Evolutionary conservation across 2,888 invertebrate genomes (phyloP).

Genomic region (Coelopa pilipes): DNA sequence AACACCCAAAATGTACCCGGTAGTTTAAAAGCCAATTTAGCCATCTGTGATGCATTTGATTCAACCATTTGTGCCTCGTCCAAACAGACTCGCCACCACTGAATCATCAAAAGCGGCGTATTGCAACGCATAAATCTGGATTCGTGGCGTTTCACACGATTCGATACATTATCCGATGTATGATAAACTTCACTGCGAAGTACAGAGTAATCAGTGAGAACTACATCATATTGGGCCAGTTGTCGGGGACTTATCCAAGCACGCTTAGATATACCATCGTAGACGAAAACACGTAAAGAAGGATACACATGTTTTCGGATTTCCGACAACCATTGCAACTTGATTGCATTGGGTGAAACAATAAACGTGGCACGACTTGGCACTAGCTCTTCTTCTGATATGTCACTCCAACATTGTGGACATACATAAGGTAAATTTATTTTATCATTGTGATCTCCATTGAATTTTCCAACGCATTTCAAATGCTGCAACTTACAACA

Average conservation of each 20-base stretch:
- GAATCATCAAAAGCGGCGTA: conserved; percentile 75
- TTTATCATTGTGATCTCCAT: conserved; percentile 46
- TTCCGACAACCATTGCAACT: conserved; percentile 79
- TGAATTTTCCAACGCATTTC: conserved; percentile 69
- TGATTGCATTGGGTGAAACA: conserved; percentile 75
- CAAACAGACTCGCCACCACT: conserved; percentile 82
- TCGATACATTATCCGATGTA: conserved; percentile 68
- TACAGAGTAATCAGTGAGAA: conserved; percentile 78
- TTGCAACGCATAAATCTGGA: conserved; percentile 74
- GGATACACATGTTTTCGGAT: conserved; percentile 71
- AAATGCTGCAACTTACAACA: conserved; percentile 75
- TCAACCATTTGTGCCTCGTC: conserved; percentile 88
- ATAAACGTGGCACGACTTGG: conserved; percentile 76
- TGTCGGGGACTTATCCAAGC: conserved; percentile 70
- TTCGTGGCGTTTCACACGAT: conserved; percentile 68
- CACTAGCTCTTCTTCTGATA: conserved; percentile 42
- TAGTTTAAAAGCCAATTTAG: conserved; percentile 65
- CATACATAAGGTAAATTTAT: conserved; percentile 70
- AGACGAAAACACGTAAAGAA: conserved; percentile 69
- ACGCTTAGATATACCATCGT: conserved; percentile 66
- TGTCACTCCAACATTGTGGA: conserved; percentile 73
- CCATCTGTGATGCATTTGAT: conserved; percentile 70
- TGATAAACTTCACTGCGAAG: conserved; percentile 74
- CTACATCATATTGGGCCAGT: conserved; percentile 75
- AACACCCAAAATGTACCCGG: conserved; percentile 47